Percentiles rank a stretch among this genome's conserved stretches.
phyloP scores from a whole-genome alignment of 2,888 invertebrate species.

The Malthinus seriepunctatus region DNA sequence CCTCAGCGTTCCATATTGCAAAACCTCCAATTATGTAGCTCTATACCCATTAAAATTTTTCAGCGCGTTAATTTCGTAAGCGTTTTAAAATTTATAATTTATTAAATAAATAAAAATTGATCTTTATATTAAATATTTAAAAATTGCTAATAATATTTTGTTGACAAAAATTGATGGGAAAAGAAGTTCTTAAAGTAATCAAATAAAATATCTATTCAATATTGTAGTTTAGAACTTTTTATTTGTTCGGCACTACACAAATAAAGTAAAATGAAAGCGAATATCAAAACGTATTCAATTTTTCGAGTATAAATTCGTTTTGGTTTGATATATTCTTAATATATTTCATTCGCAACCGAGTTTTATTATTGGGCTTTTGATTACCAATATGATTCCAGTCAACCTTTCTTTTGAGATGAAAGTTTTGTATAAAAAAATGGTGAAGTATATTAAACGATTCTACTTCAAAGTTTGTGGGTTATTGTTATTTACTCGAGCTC shows the following conservation, averaged over 20 bases:
- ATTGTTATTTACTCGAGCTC: slow-evolving; percentile 42
- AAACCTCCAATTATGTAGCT: no score
- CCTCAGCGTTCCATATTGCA: no score
- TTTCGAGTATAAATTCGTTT: slow-evolving; percentile 3
- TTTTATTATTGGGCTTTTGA: slow-evolving; percentile 20
- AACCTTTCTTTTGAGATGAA: slow-evolving; percentile 9
- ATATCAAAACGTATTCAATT: background rate
- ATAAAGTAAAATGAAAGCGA: background rate
- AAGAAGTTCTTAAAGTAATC: background rate
- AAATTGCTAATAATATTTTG: no score
- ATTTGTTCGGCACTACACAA: background rate
- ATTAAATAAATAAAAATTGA: no score
- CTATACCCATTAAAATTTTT: no score
- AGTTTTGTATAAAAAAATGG: no score
- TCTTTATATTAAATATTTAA: no score
- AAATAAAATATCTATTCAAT: background rate
- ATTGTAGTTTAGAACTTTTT: background rate
- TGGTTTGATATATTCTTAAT: slow-evolving; percentile 8
- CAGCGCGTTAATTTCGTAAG: no score
- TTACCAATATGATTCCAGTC: slow-evolving; percentile 18
- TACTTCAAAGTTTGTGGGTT: slow-evolving; percentile 35
- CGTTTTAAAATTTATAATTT: no score
- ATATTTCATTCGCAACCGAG: slow-evolving; percentile 10
- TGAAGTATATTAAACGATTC: slow-evolving; percentile 23
- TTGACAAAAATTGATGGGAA: no score